These are phyloP conservation scores for Zoanthus sansibaricus DNA, from an alignment of 92 coral and sea anemone species.

Conservation along the genomic window DNA sequence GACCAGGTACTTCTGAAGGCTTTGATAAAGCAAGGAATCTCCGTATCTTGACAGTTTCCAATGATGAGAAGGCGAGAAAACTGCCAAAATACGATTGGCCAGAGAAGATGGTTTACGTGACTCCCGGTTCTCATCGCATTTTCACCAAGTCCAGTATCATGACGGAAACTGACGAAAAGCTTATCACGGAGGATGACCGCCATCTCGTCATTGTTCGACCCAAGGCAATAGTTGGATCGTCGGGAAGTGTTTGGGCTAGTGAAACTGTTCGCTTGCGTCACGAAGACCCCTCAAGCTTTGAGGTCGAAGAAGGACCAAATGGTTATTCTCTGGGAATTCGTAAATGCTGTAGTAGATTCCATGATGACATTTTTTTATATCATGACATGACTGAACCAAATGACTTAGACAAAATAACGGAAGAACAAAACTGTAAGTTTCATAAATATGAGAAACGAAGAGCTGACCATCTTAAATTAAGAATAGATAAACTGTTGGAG, in stretches of 20 bases:
- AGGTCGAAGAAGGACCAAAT: too few species aligned
- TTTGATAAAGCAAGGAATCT: constrained; percentile 11
- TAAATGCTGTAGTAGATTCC: constrained; percentile 13
- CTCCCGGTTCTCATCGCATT: not conserved
- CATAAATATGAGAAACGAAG: constrained; percentile 31
- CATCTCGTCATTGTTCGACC: not conserved
- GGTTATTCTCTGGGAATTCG: not conserved
- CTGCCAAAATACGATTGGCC: not conserved
- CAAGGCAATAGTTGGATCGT: constrained; percentile 1
- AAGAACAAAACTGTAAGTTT: constrained; percentile 14
- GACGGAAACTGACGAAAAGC: not conserved
- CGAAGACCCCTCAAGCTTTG: too few species aligned
- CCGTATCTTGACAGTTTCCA: not conserved
- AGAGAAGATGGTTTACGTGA: not conserved
- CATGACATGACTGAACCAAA: constrained; percentile 33
- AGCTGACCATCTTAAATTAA: constrained; percentile 47
- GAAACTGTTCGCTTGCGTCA: constrained; percentile 44
- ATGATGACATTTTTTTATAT: constrained; percentile 35
- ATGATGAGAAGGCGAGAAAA: not conserved
- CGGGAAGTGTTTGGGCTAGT: not conserved
- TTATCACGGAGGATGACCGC: not conserved
- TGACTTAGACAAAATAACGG: constrained; percentile 34
- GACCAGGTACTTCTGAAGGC: constrained; percentile 24
- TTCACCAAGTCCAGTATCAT: constrained; percentile 12
- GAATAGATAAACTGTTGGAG: constrained; percentile 40